Percentiles rank a stretch among this genome's conserved stretches.
Evolutionary conservation across 2,888 invertebrate genomes (phyloP).

Genomic region (Campaea margaritaria): DNA sequence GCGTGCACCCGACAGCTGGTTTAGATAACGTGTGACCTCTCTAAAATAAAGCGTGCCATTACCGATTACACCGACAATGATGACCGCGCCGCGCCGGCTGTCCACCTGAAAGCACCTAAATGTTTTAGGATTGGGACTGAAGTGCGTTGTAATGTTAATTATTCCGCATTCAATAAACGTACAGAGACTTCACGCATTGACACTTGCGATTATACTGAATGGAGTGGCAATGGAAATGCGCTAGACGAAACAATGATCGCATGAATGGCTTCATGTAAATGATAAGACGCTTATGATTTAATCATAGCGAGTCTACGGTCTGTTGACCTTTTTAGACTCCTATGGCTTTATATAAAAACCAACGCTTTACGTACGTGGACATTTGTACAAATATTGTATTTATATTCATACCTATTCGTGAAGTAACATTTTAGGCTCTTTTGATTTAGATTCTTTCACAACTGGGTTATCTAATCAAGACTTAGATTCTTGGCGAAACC

Average conservation of each 20-base stretch:
- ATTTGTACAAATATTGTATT: slow-evolving; percentile 8
- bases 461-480: not conserved
- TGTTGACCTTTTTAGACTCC: slow-evolving; percentile 20
- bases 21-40: slow-evolving; percentile 82
- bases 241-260: slow-evolving; percentile 27
- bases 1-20: slow-evolving; percentile 79
- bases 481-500: not conserved
- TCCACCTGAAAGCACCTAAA: slow-evolving; percentile 32
- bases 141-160: slow-evolving; percentile 18
- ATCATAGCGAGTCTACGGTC: slow-evolving; percentile 16
- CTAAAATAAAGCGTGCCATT: slow-evolving; percentile 69
- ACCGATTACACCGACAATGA: slow-evolving; percentile 69
- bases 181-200: slow-evolving; percentile 5
- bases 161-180: slow-evolving; percentile 19
- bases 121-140: slow-evolving; percentile 26
- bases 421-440: not conserved
- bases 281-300: slow-evolving; percentile 27
- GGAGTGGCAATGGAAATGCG: slow-evolving; percentile 22
- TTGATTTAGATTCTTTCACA: not conserved
- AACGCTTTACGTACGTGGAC: not conserved
- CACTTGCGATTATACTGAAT: slow-evolving; percentile 20
- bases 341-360: slow-evolving; percentile 2
- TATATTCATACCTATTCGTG: not conserved
- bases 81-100: slow-evolving; percentile 45
- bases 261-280: slow-evolving; percentile 31